Evolutionary conservation across 2,888 invertebrate genomes (phyloP).

Genomic region (Brachyopa scutellaris): DNA sequence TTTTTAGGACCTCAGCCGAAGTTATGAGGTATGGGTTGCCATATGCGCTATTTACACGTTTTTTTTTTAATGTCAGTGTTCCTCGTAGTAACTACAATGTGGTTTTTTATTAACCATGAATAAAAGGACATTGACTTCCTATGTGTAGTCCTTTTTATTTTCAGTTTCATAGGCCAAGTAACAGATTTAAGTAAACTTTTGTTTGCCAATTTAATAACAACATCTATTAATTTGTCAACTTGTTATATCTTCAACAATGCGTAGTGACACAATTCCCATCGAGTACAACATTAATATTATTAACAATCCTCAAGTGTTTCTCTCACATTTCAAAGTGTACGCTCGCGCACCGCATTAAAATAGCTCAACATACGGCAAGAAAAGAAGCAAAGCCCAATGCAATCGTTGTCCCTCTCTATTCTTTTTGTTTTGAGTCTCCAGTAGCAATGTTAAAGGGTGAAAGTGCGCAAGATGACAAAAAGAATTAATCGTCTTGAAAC

Average conservation of each 20-base stretch:
- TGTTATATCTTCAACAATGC: not conserved
- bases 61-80: too few relatives aligned
- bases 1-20: not conserved
- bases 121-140: not conserved
- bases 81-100: too few relatives aligned
- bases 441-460: conserved; percentile 47
- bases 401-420: not conserved
- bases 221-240: too few relatives aligned
- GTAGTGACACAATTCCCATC: conserved; percentile 34
- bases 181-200: not conserved
- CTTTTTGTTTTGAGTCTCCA: not conserved
- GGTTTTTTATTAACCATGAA: too few relatives aligned
- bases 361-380: conserved; percentile 18
- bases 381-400: conserved; percentile 25
- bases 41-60: too few relatives aligned
- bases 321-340: conserved; percentile 32
- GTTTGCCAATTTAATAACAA: too few relatives aligned
- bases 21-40: not conserved
- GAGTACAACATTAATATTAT: not conserved
- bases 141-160: not conserved
- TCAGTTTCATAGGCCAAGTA: not conserved
- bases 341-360: not conserved
- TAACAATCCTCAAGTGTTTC: conserved; percentile 11
- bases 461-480: conserved; percentile 45
- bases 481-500: not conserved